Conservation (phyloP, 2,888 invertebrate species). For the Unio pictorum region DNA sequence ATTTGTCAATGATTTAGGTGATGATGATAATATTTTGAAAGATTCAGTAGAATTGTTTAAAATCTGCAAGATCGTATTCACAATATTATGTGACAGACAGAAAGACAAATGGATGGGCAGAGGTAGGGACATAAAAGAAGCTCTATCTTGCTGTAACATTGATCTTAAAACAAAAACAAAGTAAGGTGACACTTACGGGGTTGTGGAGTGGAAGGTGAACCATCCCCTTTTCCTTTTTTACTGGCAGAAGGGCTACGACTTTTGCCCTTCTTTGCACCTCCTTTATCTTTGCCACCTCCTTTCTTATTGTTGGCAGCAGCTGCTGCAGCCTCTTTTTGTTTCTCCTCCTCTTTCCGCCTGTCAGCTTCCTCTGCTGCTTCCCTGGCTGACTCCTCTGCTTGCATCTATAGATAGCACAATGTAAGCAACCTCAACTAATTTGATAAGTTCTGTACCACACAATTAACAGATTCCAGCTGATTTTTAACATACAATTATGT, state of each 20-base stretch:
- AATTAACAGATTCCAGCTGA: no score
- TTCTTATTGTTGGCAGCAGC: slow-evolving; percentile 49
- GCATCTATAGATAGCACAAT: slow-evolving; percentile 41
- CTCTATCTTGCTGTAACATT: neutral
- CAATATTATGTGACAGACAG: no score
- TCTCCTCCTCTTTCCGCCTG: slow-evolving; percentile 52
- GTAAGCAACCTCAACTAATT: neutral
- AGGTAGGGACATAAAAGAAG: no score
- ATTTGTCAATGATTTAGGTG: no score
- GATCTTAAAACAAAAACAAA: neutral
- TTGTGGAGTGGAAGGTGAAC: slow-evolving; percentile 37
- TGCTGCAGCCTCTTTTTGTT: slow-evolving; percentile 55
- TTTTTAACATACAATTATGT: no score
- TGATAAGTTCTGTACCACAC: neutral
- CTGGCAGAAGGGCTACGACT: slow-evolving; percentile 69
- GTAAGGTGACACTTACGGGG: slow-evolving; percentile 32
- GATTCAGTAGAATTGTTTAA: no score
- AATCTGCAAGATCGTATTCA: no score
- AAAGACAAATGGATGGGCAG: no score
- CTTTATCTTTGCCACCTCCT: slow-evolving; percentile 40
- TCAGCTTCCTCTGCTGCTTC: slow-evolving; percentile 69
- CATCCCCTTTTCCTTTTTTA: slow-evolving; percentile 60
- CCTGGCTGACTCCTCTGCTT: slow-evolving; percentile 60
- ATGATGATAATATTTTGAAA: no score
- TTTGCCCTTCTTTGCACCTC: slow-evolving; percentile 47